phyloP scores from a whole-genome alignment of 2,888 invertebrate genomes.

The Diarsia dahlii region DNA sequence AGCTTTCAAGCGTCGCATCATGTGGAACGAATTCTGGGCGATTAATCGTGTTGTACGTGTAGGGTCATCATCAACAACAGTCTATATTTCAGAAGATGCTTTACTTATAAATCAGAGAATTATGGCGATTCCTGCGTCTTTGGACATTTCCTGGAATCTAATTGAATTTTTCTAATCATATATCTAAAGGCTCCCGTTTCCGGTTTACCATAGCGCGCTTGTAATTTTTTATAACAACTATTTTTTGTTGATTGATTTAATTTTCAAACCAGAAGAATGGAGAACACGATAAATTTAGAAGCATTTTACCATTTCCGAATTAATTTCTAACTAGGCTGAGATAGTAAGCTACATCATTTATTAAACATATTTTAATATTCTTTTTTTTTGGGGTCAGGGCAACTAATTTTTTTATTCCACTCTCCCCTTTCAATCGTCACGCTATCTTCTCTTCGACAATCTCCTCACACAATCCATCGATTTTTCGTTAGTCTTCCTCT shows the following conservation, averaged over 20 bases:
- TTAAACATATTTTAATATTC: too few species aligned
- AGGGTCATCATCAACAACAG: slow-evolving; percentile 39
- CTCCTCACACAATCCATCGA: too few species aligned
- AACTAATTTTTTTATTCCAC: too few species aligned
- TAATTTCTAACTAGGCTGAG: not conserved
- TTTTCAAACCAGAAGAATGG: not conserved
- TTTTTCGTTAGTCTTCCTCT: too few species aligned
- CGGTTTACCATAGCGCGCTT: too few species aligned
- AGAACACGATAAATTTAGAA: not conserved
- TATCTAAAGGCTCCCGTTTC: too few species aligned
- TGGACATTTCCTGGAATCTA: too few species aligned
- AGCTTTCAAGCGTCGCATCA: slow-evolving; percentile 59
- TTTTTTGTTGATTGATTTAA: not conserved
- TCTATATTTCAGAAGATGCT: slow-evolving; percentile 2
- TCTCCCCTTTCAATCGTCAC: too few species aligned
- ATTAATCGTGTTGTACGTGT: slow-evolving; percentile 42
- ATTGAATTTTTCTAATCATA: too few species aligned
- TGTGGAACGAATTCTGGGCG: slow-evolving; percentile 59
- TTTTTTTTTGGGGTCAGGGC: too few species aligned
- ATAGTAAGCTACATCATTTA: not conserved
- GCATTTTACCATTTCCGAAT: not conserved
- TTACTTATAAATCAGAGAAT: not conserved
- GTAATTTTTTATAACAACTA: too few species aligned
- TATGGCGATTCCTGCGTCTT: not conserved
- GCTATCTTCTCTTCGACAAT: too few species aligned